These are phyloP conservation scores for Antitype chi DNA, from an alignment of 2,888 invertebrate species.

Conservation along the genomic window DNA sequence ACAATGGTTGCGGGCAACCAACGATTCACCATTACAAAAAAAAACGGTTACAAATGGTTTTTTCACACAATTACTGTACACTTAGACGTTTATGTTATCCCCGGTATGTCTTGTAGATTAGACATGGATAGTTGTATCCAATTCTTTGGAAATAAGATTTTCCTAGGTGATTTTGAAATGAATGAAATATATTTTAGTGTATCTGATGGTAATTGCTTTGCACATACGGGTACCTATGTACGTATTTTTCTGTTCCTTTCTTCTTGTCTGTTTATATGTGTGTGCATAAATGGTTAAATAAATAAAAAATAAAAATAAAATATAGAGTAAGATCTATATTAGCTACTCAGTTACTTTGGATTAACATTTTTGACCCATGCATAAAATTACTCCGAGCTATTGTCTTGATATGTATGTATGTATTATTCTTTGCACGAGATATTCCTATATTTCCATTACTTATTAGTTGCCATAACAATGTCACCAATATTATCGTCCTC, in stretches of 20 bases:
- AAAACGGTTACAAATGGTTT: constrained; percentile 50
- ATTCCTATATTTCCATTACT: not conserved
- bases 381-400: not conserved
- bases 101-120: constrained; percentile 49
- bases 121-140: constrained; percentile 42
- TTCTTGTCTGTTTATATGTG: too few relatives aligned
- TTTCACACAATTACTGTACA: constrained; percentile 61
- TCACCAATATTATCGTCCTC: not conserved
- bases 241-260: too few relatives aligned
- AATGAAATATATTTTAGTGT: constrained; percentile 24
- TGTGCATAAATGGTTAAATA: too few relatives aligned
- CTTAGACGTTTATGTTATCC: constrained; percentile 49
- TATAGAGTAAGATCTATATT: constrained; percentile 1
- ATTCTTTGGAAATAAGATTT: constrained; percentile 46
- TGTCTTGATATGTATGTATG: not conserved
- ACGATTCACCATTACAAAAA: constrained; percentile 41
- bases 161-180: constrained; percentile 26
- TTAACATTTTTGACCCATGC: not conserved
- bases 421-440: not conserved
- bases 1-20: constrained; percentile 52
- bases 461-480: not conserved
- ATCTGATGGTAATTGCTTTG: not conserved
- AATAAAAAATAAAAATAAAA: too few relatives aligned
- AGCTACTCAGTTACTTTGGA: not conserved
- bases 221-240: too few relatives aligned